Evolutionary conservation across 2,113 vertebrate genomes (phyloP).

Genomic region (Nibea albiflora): DNA sequence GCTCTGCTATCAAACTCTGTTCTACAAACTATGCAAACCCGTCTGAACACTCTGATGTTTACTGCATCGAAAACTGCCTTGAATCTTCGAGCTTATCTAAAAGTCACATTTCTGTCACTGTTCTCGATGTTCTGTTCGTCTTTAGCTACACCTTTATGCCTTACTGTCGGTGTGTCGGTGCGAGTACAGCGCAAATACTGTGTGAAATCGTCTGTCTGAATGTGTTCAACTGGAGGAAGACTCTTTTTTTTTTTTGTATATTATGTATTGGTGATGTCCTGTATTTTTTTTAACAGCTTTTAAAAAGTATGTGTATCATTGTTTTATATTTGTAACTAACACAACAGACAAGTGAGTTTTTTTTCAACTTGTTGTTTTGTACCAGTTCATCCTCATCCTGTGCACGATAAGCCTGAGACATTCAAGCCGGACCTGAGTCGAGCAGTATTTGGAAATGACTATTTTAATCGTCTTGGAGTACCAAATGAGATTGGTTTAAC

Average conservation of each 20-base stretch:
- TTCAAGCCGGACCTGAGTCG: not conserved
- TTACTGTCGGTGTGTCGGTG: conserved; percentile 33
- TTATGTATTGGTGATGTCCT: conserved; percentile 65
- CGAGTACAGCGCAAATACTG: conserved; percentile 37
- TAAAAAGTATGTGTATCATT: conserved; percentile 56
- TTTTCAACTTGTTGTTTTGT: conserved; percentile 13
- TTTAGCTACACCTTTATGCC: conserved; percentile 40
- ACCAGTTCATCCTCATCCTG: conserved; percentile 2
- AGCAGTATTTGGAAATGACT: not conserved
- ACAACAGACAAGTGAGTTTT: conserved; percentile 14
- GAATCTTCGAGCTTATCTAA: not conserved
- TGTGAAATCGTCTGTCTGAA: conserved; percentile 55
- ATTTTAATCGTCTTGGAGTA: conserved; percentile 21
- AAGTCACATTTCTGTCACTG: conserved; percentile 14
- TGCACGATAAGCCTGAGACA: not conserved
- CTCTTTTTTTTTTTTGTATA: conserved; percentile 66
- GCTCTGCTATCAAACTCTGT: not conserved
- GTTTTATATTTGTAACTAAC: conserved; percentile 68
- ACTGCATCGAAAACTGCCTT: not conserved
- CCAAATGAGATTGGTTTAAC: not conserved
- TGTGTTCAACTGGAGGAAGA: conserved; percentile 60
- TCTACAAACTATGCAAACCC: conserved; percentile 31
- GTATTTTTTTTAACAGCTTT: conserved; percentile 50
- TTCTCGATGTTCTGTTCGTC: conserved; percentile 9
- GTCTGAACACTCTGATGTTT: conserved; percentile 12